Conservation (phyloP, 2,113 vertebrate genomes). For the Python bivittatus region DNA sequence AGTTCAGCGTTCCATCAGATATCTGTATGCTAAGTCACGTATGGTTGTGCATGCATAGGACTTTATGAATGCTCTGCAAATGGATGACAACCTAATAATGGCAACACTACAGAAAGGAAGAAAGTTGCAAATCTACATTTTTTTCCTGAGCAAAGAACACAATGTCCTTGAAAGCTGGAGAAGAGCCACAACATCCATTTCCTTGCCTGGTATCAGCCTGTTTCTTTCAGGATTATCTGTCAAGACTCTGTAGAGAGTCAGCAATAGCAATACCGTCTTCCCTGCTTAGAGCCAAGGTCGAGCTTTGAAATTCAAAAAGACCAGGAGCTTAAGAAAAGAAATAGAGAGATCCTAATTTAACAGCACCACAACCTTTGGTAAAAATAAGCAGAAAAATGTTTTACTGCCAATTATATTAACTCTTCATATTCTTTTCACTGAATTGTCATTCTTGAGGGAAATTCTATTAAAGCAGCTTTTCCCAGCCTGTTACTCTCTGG, state of each 20-base stretch:
- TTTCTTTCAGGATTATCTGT: constrained; percentile 9
- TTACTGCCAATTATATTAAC: not conserved
- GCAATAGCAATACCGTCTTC: not conserved
- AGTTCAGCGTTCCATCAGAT: not conserved
- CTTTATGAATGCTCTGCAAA: not conserved
- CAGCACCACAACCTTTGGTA: not conserved
- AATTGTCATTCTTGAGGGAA: not conserved
- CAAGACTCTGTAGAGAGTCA: not conserved
- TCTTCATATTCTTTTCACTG: not conserved
- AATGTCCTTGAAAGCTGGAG: constrained; percentile 7
- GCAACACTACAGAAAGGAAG: not conserved
- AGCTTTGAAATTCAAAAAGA: not conserved
- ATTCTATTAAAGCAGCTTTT: not conserved
- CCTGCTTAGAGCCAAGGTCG: not conserved
- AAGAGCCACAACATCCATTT: not conserved
- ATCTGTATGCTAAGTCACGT: not conserved
- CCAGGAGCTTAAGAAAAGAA: no score
- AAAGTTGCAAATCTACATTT: not conserved
- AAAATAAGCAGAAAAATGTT: not conserved
- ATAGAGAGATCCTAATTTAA: not conserved
- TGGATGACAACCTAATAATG: not conserved
- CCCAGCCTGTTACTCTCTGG: not conserved
- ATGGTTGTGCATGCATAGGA: not conserved
- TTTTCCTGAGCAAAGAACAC: no score
- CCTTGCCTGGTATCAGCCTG: not conserved